Evolutionary conservation across 2,113 vertebrate species (phyloP).

Genomic region (Antechinus flavipes): DNA sequence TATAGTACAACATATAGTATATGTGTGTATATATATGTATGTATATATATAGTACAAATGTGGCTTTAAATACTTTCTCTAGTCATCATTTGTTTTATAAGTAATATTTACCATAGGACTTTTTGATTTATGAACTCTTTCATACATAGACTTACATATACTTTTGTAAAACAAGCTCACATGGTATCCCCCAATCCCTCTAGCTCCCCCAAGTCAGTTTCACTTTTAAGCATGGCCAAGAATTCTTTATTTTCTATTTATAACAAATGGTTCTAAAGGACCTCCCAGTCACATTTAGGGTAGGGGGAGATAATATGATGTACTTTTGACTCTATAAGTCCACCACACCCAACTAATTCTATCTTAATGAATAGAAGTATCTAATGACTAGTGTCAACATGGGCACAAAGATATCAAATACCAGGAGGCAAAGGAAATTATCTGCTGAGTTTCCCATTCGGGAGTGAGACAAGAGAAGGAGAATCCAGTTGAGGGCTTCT

Average conservation of each 20-base stretch:
- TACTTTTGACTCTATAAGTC: background rate
- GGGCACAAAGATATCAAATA: background rate
- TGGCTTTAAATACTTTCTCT: background rate
- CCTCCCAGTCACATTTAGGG: background rate
- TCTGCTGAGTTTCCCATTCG: background rate
- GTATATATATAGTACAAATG: background rate
- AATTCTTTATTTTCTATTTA: background rate
- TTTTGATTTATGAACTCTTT: background rate
- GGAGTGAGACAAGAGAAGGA: background rate
- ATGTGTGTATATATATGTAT: too few species aligned
- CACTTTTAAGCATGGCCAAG: background rate
- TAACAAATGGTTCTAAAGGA: background rate
- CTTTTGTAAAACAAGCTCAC: background rate
- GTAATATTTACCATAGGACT: background rate
- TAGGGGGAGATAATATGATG: background rate
- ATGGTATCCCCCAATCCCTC: background rate
- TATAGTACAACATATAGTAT: too few species aligned
- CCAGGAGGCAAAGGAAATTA: background rate
- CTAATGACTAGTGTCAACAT: background rate
- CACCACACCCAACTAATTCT: background rate
- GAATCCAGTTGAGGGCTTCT: background rate
- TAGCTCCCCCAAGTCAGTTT: background rate
- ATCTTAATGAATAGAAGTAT: background rate
- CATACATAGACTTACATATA: background rate
- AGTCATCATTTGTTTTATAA: background rate